Evolutionary conservation across 2,797 vertebrate genomes (phyloP).

Genomic region (Antrozous pallidus): DNA sequence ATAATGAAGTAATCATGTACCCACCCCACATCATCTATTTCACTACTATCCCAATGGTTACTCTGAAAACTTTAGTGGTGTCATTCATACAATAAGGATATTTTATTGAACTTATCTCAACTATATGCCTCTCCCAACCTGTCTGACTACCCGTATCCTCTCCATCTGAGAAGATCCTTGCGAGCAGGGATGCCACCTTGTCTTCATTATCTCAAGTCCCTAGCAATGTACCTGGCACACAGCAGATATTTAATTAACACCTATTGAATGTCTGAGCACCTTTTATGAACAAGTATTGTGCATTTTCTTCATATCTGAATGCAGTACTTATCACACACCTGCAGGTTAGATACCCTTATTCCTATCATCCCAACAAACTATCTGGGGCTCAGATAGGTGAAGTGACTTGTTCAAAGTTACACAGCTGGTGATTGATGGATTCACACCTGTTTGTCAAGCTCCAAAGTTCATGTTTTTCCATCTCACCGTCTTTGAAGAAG

Average conservation of each 20-base stretch:
- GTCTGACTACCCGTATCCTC: neutral
- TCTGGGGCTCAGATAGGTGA: neutral
- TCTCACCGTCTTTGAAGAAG: neutral
- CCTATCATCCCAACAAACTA: neutral
- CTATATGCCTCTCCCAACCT: neutral
- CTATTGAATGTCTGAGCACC: neutral
- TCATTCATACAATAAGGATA: neutral
- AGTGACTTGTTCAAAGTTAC: neutral
- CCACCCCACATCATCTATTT: neutral
- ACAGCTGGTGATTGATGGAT: neutral
- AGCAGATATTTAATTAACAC: neutral
- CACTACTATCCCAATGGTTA: neutral
- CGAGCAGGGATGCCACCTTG: neutral
- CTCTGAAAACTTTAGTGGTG: neutral
- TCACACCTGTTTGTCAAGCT: neutral
- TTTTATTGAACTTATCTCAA: neutral
- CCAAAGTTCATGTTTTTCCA: neutral
- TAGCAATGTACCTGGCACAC: neutral
- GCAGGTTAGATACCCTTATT: neutral
- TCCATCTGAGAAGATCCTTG: neutral
- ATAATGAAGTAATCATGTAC: neutral
- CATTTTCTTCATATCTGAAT: neutral
- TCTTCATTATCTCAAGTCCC: neutral
- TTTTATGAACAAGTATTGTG: neutral
- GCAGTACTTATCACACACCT: neutral